phyloP scores from a whole-genome alignment of 1,140 invertebrate species.

The Gryllus bimaculatus region DNA sequence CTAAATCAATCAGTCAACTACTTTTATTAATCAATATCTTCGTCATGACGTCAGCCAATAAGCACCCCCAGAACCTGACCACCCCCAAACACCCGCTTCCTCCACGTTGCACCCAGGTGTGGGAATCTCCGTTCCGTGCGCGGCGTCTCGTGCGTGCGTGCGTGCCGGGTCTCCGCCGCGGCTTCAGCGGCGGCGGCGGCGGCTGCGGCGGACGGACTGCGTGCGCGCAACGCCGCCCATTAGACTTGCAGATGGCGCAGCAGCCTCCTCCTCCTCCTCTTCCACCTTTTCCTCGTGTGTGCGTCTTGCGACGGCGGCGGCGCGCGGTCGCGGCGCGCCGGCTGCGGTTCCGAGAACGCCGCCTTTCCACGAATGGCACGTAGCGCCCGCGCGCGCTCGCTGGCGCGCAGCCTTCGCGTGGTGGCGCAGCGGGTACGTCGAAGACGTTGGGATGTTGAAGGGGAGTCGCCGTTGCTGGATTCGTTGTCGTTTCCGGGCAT shows the following conservation, averaged over 20 bases:
- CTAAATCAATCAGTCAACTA: too few relatives aligned
- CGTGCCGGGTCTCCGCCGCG: neutral
- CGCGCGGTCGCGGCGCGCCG: neutral
- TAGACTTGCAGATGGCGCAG: neutral
- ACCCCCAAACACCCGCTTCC: neutral
- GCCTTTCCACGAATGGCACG: neutral
- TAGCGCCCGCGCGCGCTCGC: neutral
- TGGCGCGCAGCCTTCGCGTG: too few relatives aligned
- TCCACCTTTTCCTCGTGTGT: too few relatives aligned
- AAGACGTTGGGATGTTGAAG: too few relatives aligned
- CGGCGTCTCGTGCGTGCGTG: neutral
- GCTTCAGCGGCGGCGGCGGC: too few relatives aligned
- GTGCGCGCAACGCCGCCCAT: neutral
- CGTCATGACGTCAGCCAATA: too few relatives aligned
- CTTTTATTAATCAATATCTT: too few relatives aligned
- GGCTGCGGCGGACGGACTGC: neutral
- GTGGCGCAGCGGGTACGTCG: too few relatives aligned
- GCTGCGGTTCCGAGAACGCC: neutral
- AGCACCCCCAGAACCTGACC: too few relatives aligned
- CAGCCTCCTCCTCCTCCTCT: neutral
- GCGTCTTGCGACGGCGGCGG: too few relatives aligned
- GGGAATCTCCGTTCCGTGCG: neutral
- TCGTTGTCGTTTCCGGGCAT: too few relatives aligned
- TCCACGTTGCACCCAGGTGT: neutral
- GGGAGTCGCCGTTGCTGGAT: too few relatives aligned